These are phyloP conservation scores for Phylloscopus trochilus DNA, from an alignment of 2,113 vertebrate genomes.

Conservation along the genomic window DNA sequence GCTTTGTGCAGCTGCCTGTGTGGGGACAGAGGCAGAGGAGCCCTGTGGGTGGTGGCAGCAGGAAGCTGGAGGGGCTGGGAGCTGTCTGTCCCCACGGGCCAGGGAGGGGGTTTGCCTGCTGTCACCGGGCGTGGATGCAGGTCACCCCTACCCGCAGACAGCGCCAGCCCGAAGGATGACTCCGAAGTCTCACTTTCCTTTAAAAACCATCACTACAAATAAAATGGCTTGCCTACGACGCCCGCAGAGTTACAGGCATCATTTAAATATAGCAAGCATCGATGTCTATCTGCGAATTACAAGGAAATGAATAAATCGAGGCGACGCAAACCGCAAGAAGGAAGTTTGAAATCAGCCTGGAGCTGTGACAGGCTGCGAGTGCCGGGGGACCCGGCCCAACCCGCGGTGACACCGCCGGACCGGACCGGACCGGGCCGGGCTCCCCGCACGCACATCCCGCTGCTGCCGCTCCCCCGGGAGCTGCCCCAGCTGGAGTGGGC, in stretches of 20 bases:
- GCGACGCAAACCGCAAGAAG: neutral
- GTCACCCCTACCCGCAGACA: neutral
- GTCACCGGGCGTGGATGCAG: neutral
- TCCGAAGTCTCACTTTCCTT: constrained; percentile 30
- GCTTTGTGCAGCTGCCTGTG: neutral
- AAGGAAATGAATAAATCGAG: constrained; percentile 66
- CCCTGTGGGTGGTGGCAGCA: neutral
- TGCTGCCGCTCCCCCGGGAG: rapidly evolving
- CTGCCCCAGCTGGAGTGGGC: rapidly evolving
- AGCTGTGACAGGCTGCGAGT: neutral
- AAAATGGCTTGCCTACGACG: constrained; percentile 39
- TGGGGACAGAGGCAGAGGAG: neutral
- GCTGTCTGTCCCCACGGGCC: neutral
- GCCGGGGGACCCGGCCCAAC: neutral
- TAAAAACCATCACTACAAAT: neutral
- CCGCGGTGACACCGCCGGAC: neutral
- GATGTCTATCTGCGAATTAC: constrained; percentile 58
- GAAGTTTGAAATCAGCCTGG: neutral
- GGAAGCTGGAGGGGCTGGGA: neutral
- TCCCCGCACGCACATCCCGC: neutral
- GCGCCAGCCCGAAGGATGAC: neutral
- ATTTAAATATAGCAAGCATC: constrained; percentile 51
- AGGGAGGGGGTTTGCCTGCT: neutral
- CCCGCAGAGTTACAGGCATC: neutral
- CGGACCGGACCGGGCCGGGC: no score